A percentile compares a stretch with the other conserved stretches of the same genome.
Conservation (phyloP, 2,113 vertebrate genomes). For the Strix aluco region DNA sequence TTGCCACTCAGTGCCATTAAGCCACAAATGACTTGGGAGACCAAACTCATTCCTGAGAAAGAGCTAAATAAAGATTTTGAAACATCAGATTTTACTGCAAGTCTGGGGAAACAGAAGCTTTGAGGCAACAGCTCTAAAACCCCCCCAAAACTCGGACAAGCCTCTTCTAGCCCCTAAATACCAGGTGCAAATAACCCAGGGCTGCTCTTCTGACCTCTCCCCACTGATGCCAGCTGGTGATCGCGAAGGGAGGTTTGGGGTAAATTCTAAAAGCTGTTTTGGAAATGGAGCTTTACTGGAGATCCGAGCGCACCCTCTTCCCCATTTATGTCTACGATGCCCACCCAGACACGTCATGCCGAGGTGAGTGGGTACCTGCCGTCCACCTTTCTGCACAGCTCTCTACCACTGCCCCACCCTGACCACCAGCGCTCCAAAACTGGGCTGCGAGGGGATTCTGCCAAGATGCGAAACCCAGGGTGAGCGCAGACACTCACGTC, state of each 20-base stretch:
- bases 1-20: not conserved
- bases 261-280: not conserved
- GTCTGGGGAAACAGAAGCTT: not conserved
- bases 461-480: not conserved
- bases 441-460: not conserved
- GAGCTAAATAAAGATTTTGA: slow-evolving; percentile 21
- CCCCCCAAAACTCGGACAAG: not conserved
- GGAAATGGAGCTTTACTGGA: not conserved
- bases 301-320: not conserved
- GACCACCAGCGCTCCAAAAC: not conserved
- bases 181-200: not conserved
- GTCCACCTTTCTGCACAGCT: not conserved
- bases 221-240: not conserved
- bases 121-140: not conserved
- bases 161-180: not conserved
- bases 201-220: not conserved
- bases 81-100: not conserved
- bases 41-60: not conserved
- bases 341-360: fast-evolving
- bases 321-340: fast-evolving
- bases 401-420: not conserved
- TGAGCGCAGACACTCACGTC: not conserved
- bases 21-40: not conserved
- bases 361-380: not conserved
- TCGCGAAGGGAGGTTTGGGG: not conserved